Evolutionary conservation across 2,113 vertebrate species (phyloP), one percentile per base, ranked within the genome.

Genomic region (Puma concolor): DNA sequence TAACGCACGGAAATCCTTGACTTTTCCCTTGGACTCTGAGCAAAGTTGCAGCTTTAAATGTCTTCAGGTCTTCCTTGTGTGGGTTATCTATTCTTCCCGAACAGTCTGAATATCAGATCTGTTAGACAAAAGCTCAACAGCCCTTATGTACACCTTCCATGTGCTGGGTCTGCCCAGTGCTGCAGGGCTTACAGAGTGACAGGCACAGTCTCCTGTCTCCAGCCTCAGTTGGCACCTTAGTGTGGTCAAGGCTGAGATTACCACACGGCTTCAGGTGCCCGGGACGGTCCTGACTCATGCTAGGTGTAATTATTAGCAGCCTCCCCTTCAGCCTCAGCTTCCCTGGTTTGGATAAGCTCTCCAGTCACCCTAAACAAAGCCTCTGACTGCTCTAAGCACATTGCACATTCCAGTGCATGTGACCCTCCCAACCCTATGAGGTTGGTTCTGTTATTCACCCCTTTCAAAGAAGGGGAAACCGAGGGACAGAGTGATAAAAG

Each of bases 401-500:
- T 80, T 38, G 79, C 19, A 57, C 88, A 52, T 64, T 44, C 41
- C 41, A 82, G 4, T n/a, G 48, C 79, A 31, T 25, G 50, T 60
- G 31, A 14, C 50, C 21, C 44, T 76, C 13, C 16, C n/a, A 69
- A 17, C 38, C 48, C 64, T 64, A 4, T 50, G 71, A 82, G 31
- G 19, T 36, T 50, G 72, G 36, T 64, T 79, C 33, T 89, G 0
- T 79, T 48, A 63, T 44, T 38, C 41, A 14, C 36, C 60, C n/a
- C 12, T 95, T 91, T 85, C 64, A 84, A 69, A 71, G 71, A 44
- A 23, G 27, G 74, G 60, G 50, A 66, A 66, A 67, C 2, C 5
- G 52, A 95, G 48, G 86, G 71, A 85, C 36, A 88, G 91, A 83
- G 41, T 23, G 41, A n/a, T 81, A 33, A 76, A 76, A 72, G 60